These are phyloP conservation scores for Trematocara stigmaticum DNA, from an alignment of 2,113 vertebrate genomes.

Conservation along the genomic window DNA sequence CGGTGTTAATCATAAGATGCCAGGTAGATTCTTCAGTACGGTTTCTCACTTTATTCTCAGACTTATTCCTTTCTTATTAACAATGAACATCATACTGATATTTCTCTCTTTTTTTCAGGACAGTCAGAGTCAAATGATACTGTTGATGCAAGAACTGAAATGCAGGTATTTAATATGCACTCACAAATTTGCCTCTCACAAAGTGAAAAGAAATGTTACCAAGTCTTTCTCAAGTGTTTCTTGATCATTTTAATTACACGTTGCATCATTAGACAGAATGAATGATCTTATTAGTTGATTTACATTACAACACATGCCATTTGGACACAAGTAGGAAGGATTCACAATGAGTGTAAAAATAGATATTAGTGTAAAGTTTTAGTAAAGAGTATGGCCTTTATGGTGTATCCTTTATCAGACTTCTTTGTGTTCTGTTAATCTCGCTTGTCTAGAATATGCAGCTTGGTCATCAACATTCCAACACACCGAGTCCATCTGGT, in stretches of 20 bases:
- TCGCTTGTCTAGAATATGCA: background rate
- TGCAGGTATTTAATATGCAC: background rate
- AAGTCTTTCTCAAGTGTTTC: background rate
- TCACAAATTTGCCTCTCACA: background rate
- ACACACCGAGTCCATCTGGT: accelerated
- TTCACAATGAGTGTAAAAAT: background rate
- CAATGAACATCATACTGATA: background rate
- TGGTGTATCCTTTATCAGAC: background rate
- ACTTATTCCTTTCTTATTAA: background rate
- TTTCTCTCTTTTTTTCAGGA: background rate
- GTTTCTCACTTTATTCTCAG: background rate
- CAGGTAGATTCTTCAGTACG: background rate
- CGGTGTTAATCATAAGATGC: background rate
- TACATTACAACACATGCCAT: background rate
- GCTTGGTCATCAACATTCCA: background rate
- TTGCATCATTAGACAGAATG: background rate
- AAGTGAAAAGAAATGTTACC: background rate
- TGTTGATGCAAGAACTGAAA: background rate
- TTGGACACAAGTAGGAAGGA: background rate
- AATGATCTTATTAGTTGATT: background rate
- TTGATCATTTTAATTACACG: background rate
- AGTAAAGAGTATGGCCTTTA: background rate
- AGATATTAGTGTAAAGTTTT: background rate
- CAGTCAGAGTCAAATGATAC: background rate
- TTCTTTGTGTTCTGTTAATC: background rate